Conservation (phyloP, 2,113 vertebrate genomes). For the Ammodytes marinus region DNA sequence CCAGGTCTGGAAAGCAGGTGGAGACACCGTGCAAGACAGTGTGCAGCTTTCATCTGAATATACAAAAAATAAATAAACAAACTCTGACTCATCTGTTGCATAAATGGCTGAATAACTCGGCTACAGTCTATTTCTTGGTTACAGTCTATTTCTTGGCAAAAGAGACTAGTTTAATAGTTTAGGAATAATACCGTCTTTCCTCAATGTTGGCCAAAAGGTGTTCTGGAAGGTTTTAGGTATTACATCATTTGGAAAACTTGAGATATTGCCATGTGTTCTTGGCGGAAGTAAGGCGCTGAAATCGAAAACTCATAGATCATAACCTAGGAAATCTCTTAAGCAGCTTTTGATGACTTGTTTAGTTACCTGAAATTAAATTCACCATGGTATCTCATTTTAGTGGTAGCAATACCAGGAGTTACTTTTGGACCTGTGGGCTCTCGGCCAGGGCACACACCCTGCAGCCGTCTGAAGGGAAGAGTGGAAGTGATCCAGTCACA, state of each 20-base stretch:
- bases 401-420: constrained; percentile 16
- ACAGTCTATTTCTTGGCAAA: constrained; percentile 24
- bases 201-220: background rate
- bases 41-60: constrained; percentile 29
- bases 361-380: background rate
- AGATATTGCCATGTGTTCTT: constrained; percentile 16
- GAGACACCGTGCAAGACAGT: constrained; percentile 23
- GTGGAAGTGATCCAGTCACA: constrained; percentile 79
- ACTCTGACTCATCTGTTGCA: constrained; percentile 39
- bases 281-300: background rate
- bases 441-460: constrained; percentile 30
- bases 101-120: constrained; percentile 37
- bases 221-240: constrained; percentile 4
- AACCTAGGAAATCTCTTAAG: background rate
- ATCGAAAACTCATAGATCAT: background rate
- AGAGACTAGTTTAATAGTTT: background rate
- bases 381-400: too few relatives aligned
- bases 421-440: constrained; percentile 53
- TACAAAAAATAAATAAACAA: constrained; percentile 28
- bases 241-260: constrained; percentile 3
- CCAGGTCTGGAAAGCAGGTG: constrained; percentile 60
- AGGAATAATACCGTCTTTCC: constrained; percentile 17
- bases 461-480: constrained; percentile 36
- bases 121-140: constrained; percentile 25
- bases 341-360: background rate